Conservation (phyloP, 2,797 vertebrate species). For the Selene dorsalis region DNA sequence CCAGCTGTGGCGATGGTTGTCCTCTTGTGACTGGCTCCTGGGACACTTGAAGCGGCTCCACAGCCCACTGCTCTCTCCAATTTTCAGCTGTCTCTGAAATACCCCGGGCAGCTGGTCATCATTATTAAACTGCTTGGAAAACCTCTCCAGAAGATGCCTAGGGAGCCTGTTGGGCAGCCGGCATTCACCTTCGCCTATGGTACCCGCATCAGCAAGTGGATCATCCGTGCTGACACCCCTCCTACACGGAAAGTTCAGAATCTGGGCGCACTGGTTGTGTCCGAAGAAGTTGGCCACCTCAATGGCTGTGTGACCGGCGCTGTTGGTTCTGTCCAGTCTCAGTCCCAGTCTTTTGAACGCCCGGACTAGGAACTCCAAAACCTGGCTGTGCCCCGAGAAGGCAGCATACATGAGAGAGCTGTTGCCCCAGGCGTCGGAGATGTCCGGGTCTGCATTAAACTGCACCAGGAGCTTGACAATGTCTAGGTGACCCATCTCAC, state of each 20-base stretch:
- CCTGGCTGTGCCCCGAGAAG: constrained; percentile 87
- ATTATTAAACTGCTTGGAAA: constrained; percentile 78
- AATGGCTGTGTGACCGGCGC: constrained; percentile 87
- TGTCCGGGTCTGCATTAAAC: constrained; percentile 90
- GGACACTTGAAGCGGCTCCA: constrained; percentile 77
- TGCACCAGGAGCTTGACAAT: constrained; percentile 92
- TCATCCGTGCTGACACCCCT: constrained; percentile 60
- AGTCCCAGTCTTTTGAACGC: constrained; percentile 92
- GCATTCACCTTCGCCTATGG: constrained; percentile 57
- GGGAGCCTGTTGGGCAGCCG: constrained; percentile 79
- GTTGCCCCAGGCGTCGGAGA: constrained; percentile 89
- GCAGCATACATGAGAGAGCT: constrained; percentile 91
- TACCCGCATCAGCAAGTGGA: constrained; percentile 54
- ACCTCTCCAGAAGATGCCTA: constrained; percentile 82
- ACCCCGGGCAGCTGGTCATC: constrained; percentile 80
- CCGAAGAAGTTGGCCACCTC: constrained; percentile 89
- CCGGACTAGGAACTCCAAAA: constrained; percentile 91
- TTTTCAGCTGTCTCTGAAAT: constrained; percentile 80
- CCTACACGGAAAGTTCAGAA: constrained; percentile 80
- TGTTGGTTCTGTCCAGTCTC: constrained; percentile 87
- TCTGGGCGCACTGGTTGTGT: constrained; percentile 87
- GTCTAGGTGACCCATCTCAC: constrained; percentile 90
- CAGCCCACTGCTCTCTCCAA: constrained; percentile 68
- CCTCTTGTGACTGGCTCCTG: constrained; percentile 77
- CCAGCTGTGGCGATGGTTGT: constrained; percentile 69